Evolutionary conservation across 2,113 vertebrate genomes (phyloP), one percentile per base, ranked within the genome.

Genomic region (Nerophis lumbriciformis): DNA sequence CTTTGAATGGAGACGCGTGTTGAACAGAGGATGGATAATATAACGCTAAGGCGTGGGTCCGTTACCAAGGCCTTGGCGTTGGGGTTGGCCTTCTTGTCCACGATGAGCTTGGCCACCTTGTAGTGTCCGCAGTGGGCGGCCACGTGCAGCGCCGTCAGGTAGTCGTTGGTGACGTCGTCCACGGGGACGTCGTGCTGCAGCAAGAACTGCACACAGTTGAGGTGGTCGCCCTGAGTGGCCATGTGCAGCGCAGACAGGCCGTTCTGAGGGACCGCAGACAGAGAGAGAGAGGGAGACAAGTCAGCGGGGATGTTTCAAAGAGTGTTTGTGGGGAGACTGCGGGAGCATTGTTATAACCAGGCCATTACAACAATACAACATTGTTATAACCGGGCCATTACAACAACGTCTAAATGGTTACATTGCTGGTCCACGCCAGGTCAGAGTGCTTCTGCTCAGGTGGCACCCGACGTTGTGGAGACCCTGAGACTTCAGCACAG

Each of bases 61-160:
- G 12, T 87, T 84, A 99, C 96, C 94, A 99, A 87, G 80, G 96
- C 96, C 91, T 98, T 97, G 89, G 95, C 96, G 19, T 98, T 99
- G n/a, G 96, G 96, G 66, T 98, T 99, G 55, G 96, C 95, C 82
- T 97, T 98, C 90, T 99, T 98, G 88, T 99, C 96, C 88, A 99
- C 86, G 51, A 99, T 93, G 81, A 99, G 94, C 89, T 99, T 99
- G 68, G 96, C 96, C 16, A 98, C 95, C 85, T 97, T 98, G 91
- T 97, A 99, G 81, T 99, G 96, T 58, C 96, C 96, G 4, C 96
- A 99, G 90, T 99, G 96, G 56, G 96, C 96, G 0, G 96, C 96
- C 0, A 99, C 96, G 0, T 99, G 96, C 77, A 99, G 88, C 0
- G 96, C 94, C 0, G 96, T 99, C 89, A 99, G 86, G 80, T 99